Evolutionary conservation across 2,113 vertebrate species (phyloP).

Genomic region (Arizona elegans): DNA sequence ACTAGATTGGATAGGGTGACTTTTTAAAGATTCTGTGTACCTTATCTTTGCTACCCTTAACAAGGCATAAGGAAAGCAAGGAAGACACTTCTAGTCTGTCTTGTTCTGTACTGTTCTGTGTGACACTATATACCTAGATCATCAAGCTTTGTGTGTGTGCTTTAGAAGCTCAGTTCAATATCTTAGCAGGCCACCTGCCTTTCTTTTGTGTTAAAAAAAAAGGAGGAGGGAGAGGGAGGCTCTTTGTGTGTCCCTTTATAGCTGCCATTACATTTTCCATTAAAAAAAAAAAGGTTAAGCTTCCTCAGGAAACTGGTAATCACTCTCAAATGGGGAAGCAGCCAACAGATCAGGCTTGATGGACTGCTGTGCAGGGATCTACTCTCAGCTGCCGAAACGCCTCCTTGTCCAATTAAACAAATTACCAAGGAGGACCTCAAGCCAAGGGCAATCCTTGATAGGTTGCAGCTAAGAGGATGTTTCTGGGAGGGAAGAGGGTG

Average conservation of each 20-base stretch:
- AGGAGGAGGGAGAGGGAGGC: not conserved
- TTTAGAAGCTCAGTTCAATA: slow-evolving; percentile 20
- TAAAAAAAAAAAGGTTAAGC: slow-evolving; percentile 44
- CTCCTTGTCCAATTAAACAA: slow-evolving; percentile 64
- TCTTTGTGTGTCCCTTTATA: not conserved
- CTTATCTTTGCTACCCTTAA: not conserved
- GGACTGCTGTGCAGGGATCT: slow-evolving; percentile 49
- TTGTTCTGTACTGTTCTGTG: not conserved
- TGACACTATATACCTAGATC: not conserved
- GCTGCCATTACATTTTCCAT: slow-evolving; percentile 32
- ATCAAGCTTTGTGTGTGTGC: not conserved
- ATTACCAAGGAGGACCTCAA: slow-evolving; percentile 48
- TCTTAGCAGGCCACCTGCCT: not conserved
- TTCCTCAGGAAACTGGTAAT: slow-evolving; percentile 37
- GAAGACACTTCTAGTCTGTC: not conserved
- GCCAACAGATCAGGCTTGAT: slow-evolving; percentile 63
- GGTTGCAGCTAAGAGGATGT: slow-evolving; percentile 31
- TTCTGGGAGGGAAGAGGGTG: not conserved
- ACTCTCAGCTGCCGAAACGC: slow-evolving; percentile 40
- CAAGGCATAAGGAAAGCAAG: not conserved
- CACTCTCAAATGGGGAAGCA: slow-evolving; percentile 35
- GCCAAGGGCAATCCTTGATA: slow-evolving; percentile 55
- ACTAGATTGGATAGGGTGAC: not conserved
- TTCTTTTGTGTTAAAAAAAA: slow-evolving; percentile 13
- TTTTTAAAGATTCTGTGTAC: not conserved